Base-by-base conservation (phyloP, 2,797 vertebrate genomes). In the Apogon talboti region DNA sequence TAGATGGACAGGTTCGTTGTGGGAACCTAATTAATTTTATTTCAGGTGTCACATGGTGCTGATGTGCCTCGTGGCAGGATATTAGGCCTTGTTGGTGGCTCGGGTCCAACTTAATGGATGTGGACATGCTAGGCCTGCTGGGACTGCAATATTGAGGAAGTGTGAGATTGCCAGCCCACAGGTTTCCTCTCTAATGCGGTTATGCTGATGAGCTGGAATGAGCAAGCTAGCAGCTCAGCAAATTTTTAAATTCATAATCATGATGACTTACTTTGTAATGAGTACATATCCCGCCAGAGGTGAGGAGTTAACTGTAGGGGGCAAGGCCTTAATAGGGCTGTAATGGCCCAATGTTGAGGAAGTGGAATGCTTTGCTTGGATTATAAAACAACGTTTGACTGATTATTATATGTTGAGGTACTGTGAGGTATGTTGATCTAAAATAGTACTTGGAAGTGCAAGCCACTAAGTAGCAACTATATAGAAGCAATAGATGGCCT, bases 131-230 rank as follows among this genome's bases (percentile, higher is more conserved):
- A 21, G 41, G 83, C 76, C 88, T 88, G 81, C 79, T 87, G 91
- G 91, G 89, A 91, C 73, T 76, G 80, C 82, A 79, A 87, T 89
- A 88, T 85, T 81, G 85, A 82, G 85, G 83, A 83, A 84, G 81
- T 85, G 76, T 61, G 75, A 86, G 80, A 88, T 89, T 90, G 87
- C 87, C 87, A 88, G 87, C 87, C 87, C 87, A 89, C 90, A 89
- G 88, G 83, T 90, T 91, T 82, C 64, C 76, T 72, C 83, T 71
- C 78, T 93, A 92, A 93, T 92, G 87, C 72, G 79, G 89, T 93
- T 92, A 93, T 92, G 89, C 90, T 92, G 89, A 93, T 93, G 91
- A 91, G 84, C 79, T 82, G 77, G 77, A 89, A 88, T 89, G 82
- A 86, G 85, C 78, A 75, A 78, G 84, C 78, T 81, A 87, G 88